Evolutionary conservation across 2,113 vertebrate species (phyloP), one percentile per base, ranked within the genome.

Genomic region (Callopanchax toddi): DNA sequence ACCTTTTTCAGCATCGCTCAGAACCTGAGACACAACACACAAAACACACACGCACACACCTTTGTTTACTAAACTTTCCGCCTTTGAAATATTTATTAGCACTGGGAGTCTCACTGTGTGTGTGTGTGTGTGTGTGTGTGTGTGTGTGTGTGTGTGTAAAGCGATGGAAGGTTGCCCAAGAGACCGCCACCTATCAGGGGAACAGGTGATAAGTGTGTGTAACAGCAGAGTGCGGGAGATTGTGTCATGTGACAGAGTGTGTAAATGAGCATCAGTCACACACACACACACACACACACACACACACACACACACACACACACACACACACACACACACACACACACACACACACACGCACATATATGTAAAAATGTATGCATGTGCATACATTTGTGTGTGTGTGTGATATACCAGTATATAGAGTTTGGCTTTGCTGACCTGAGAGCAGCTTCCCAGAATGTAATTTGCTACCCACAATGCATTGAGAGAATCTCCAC

Each of bases 81-180:
- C 49, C 57, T 79, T 53, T 91, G 69, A 91, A 91, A 91, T 90
- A 91, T 89, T 87, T 87, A 90, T 91, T 84, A 90, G 55, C 56
- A 23, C 39, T 64, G 83, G 88, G 86, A 89, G 75, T 54, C 51
- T 65, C 67, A 43, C 15, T 51, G 54, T 51, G 0, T 66, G 34
- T 82, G 46, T 62, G 59, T 62, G 59, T 54, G 73, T 64, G 42
- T 74, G 74, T 70, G 71, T 67, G 51, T 53, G 49, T 40, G 61
- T 61, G 50, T 71, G 66, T 54, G 65, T 25, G 63, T 64, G 46
- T 74, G 62, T 61, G 43, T 66, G 48, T 51, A 32, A 32, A 64
- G 51, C 55, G 29, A 62, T 26, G 52, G 45, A 40, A 23, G 57
- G 62, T 71, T 61, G 16, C 85, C 36, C 71, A 26, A 26, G 79